Evolutionary conservation across 1,140 invertebrate genomes (phyloP).

Genomic region (Calliopsis andreniformis): DNA sequence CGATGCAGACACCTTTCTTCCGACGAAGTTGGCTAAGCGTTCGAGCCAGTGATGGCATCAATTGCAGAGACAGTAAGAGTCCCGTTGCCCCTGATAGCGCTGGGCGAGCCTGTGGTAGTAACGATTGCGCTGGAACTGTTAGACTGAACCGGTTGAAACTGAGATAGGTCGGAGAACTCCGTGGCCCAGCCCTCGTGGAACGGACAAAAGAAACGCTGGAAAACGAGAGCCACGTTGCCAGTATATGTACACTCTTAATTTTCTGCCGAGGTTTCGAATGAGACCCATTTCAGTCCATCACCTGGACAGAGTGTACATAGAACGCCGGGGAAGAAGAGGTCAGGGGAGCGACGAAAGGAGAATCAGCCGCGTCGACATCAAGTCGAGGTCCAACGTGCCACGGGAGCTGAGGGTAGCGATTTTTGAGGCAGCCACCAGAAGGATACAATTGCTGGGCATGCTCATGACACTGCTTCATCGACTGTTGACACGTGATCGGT

Average conservation of each 20-base stretch:
- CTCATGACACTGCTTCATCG: slow-evolving; percentile 10
- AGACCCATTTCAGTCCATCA: slow-evolving; percentile 70
- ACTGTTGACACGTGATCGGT: slow-evolving; percentile 2
- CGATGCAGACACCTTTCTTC: neutral
- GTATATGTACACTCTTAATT: slow-evolving; percentile 65
- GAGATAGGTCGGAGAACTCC: slow-evolving; percentile 22
- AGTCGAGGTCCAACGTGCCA: slow-evolving; percentile 31
- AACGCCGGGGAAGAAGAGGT: neutral
- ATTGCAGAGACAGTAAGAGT: slow-evolving; percentile 36
- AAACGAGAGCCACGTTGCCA: slow-evolving; percentile 23
- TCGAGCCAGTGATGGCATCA: slow-evolving; percentile 33
- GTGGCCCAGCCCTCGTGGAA: neutral
- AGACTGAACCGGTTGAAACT: slow-evolving; percentile 28
- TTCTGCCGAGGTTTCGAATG: slow-evolving; percentile 65
- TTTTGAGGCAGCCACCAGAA: slow-evolving; percentile 21
- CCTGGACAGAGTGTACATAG: slow-evolving; percentile 61
- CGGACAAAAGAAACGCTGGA: slow-evolving; percentile 32
- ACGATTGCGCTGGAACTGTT: slow-evolving; percentile 27
- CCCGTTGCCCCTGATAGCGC: slow-evolving; percentile 37
- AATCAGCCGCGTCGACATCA: slow-evolving; percentile 40
- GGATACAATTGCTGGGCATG: slow-evolving; percentile 6
- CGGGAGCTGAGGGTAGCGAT: slow-evolving; percentile 38
- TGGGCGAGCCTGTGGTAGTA: slow-evolving; percentile 11
- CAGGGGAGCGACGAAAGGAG: neutral
- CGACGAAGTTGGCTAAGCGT: slow-evolving; percentile 32